These are phyloP conservation scores for Fregata magnificens DNA, from an alignment of 2,113 vertebrate genomes.

Conservation along the genomic window DNA sequence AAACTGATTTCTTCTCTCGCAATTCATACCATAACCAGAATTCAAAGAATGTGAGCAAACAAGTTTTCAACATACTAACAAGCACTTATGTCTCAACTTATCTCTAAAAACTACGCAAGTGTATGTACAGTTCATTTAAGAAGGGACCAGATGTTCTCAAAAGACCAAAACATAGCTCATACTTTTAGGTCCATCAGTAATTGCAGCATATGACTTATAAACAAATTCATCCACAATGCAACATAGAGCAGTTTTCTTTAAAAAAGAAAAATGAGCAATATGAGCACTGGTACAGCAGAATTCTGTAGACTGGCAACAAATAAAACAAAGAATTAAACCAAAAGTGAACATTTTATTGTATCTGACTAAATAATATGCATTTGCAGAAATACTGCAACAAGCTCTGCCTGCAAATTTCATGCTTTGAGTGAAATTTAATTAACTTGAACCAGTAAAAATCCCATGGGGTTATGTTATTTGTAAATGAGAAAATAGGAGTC, in stretches of 20 bases:
- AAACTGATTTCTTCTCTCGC: not conserved
- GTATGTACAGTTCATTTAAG: not conserved
- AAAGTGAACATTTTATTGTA: not conserved
- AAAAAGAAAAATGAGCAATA: not conserved
- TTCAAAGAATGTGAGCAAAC: slow-evolving; percentile 25
- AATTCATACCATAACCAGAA: not conserved
- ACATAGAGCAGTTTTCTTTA: not conserved
- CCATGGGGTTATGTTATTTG: not conserved
- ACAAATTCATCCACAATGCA: not conserved
- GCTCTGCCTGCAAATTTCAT: not conserved
- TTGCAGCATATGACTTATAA: not conserved
- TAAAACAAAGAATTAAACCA: not conserved
- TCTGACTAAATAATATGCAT: not conserved
- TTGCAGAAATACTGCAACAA: not conserved
- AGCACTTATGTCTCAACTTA: not conserved
- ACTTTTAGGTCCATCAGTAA: not conserved
- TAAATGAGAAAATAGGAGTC: slow-evolving; percentile 28
- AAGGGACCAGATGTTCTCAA: not conserved
- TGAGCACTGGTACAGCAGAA: not conserved
- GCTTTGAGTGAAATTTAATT: slow-evolving; percentile 54
- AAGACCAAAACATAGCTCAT: not conserved
- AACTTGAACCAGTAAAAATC: slow-evolving; percentile 45
- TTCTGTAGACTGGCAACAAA: not conserved
- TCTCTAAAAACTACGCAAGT: not conserved
- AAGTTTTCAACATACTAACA: not conserved